Evolutionary conservation across 2,888 invertebrate genomes (phyloP), one percentile per base, ranked within the genome.

Genomic region (Zhuqinia jingwanae): DNA sequence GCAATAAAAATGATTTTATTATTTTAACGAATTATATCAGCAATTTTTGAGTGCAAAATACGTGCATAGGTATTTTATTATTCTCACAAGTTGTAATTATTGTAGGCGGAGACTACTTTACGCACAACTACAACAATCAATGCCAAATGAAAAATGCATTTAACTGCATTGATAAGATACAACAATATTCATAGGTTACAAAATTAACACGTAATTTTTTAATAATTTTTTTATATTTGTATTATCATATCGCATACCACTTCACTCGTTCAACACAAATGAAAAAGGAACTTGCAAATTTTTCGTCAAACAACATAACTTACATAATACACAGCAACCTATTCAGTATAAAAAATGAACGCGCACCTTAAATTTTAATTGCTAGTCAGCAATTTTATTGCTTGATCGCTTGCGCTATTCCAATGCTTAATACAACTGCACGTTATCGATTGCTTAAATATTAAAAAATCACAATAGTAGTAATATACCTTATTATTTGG

Each of bases 181-280:
- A 60, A 60, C 17, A 25, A 8, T 36, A 8, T 36, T 6, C 5
- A 36, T 36, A 36, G 8, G 8, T 36, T 6, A 36, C 8, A 36
- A 36, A 36, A 36, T 36, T 6, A 36, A 36, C 8, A n/a, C 36
- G 36, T 8, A 3, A 36, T 36, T 3, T 60, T 60, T 60, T 2
- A 30, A 27, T 60, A 11, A n/a, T 36, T 36, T 36, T 36, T 6
- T 5, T 30, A 15, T 60, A 27, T 60, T 27, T 60, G 13, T 6
- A 36, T 30, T n/a, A 60, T 58, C 25, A 22, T 60, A n/a, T n/a
- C n/a, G n/a, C n/a, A n/a, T 60, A 27, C 27, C 60, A 60, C 27
- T 60, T 60, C n/a, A 60, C 25, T 27, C 2, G 13, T 30, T 60
- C 30, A n/a, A 15, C 60, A 60, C n/a, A 60, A 60, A 30, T 22